Conservation (phyloP, 1,140 invertebrate species). For the Diabrotica virgifera region DNA sequence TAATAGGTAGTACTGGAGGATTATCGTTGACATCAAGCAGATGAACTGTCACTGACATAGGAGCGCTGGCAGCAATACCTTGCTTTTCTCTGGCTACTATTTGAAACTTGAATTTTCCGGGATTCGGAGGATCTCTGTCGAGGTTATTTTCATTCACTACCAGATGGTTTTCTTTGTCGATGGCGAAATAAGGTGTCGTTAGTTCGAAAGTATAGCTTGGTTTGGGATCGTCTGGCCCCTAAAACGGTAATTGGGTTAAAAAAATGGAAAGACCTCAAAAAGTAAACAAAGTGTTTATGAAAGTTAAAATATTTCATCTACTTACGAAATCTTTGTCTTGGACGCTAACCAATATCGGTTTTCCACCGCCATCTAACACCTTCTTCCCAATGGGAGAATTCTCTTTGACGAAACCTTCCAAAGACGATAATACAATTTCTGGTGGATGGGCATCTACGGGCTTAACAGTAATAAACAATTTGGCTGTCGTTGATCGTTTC, state of each 20-base stretch:
- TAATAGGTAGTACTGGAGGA: conserved; percentile 71
- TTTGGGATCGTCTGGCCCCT: conserved; percentile 66
- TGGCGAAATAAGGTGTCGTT: conserved; percentile 79
- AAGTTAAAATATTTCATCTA: conserved; percentile 29
- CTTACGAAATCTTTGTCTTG: conserved; percentile 79
- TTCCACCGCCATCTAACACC: conserved; percentile 65
- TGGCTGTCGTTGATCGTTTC: conserved; percentile 75
- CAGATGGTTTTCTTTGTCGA: conserved; percentile 69
- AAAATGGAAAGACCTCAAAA: neutral
- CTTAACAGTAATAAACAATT: conserved; percentile 75
- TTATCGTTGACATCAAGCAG: conserved; percentile 85
- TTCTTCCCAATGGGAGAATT: conserved; percentile 80
- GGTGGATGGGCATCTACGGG: conserved; percentile 84
- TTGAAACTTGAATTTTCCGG: conserved; percentile 78
- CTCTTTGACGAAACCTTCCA: conserved; percentile 79
- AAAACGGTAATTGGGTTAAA: conserved; percentile 25
- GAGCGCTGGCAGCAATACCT: conserved; percentile 75
- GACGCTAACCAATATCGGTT: conserved; percentile 69
- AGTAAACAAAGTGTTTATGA: neutral
- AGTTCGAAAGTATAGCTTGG: conserved; percentile 78
- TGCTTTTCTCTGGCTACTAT: conserved; percentile 75
- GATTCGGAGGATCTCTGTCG: conserved; percentile 83
- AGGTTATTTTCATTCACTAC: conserved; percentile 79
- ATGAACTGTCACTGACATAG: conserved; percentile 72
- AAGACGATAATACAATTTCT: conserved; percentile 65